Conservation (phyloP, 2,888 invertebrate genomes). For the Calameuta pallipes region DNA sequence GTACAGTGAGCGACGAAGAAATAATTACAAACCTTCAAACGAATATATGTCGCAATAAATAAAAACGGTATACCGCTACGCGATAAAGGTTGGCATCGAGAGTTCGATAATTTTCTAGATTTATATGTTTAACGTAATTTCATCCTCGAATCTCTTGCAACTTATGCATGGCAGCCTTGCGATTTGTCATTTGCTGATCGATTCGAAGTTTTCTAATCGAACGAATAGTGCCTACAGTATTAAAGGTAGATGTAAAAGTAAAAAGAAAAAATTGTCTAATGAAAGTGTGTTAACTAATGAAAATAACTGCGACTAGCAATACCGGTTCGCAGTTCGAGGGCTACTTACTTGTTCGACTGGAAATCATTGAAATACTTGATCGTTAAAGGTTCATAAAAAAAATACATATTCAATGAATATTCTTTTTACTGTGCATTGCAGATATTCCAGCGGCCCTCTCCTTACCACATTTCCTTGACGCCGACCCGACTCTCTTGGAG, state of each 20-base stretch:
- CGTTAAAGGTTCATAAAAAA: neutral
- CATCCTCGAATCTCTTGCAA: too few species aligned
- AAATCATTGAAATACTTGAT: neutral
- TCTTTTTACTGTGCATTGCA: slow-evolving; percentile 31
- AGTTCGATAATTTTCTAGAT: neutral
- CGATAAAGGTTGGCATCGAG: neutral
- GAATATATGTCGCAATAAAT: slow-evolving; percentile 14
- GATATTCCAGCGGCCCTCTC: slow-evolving; percentile 65
- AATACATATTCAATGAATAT: neutral
- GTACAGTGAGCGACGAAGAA: neutral
- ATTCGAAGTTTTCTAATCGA: neutral
- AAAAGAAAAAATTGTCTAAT: neutral
- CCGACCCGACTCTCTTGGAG: slow-evolving; percentile 58
- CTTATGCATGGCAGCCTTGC: too few species aligned
- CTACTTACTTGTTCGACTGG: neutral
- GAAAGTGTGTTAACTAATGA: neutral
- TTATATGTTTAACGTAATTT: neutral
- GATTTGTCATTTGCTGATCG: neutral
- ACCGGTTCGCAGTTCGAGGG: neutral
- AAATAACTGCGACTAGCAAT: neutral
- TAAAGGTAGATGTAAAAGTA: neutral
- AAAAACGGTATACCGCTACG: neutral
- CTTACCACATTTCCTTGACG: slow-evolving; percentile 63
- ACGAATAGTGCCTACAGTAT: neutral
- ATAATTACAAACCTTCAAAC: slow-evolving; percentile 13